Evolutionary conservation across 2,888 invertebrate genomes (phyloP).

Genomic region (Artemia sinica): DNA sequence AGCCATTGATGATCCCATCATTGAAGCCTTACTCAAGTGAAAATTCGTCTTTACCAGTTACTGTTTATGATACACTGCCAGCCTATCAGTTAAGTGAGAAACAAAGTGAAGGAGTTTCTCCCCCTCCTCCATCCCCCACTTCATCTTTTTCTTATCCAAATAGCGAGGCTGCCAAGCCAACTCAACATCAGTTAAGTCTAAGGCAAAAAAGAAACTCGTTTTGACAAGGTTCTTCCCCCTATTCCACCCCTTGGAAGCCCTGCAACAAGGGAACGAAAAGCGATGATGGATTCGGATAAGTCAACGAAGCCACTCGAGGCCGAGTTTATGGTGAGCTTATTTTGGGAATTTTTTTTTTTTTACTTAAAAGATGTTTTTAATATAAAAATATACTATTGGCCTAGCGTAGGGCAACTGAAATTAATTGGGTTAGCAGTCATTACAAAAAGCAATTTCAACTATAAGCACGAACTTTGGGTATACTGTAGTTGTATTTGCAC

Average conservation of each 20-base stretch:
- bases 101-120: neutral
- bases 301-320: neutral
- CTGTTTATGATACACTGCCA: slow-evolving; percentile 8
- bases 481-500: too few relatives aligned
- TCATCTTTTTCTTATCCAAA: neutral
- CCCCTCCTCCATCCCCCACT: slow-evolving; percentile 13
- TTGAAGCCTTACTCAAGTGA: neutral
- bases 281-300: slow-evolving; percentile 11
- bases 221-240: slow-evolving; percentile 3
- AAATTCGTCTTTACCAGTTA: neutral
- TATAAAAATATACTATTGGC: too few relatives aligned
- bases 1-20: slow-evolving; percentile 1
- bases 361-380: too few relatives aligned
- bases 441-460: too few relatives aligned
- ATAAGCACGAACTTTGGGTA: too few relatives aligned
- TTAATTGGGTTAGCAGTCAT: too few relatives aligned
- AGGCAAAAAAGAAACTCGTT: slow-evolving; percentile 12
- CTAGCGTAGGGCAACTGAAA: too few relatives aligned
- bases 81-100: too few relatives aligned
- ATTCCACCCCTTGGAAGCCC: neutral
- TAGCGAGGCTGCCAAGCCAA: too few relatives aligned
- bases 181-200: neutral
- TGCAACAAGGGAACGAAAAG: neutral
- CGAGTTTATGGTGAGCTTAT: neutral
- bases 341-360: too few relatives aligned